phyloP scores from a whole-genome alignment of 2,888 invertebrate species.

The Acleris emargana region DNA sequence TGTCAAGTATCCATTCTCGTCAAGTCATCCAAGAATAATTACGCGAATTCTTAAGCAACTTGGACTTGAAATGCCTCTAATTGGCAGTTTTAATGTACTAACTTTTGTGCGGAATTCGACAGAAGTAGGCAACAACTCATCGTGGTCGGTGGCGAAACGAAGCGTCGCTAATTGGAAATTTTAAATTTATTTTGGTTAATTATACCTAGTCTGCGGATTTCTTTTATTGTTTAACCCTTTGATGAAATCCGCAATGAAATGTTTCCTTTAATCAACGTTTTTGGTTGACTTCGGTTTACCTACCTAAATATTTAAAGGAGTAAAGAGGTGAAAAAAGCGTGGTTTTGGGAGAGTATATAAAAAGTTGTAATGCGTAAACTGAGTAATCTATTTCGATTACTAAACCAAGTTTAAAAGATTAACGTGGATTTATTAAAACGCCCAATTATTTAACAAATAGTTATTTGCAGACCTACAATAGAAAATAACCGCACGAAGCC shows the following conservation, averaged over 20 bases:
- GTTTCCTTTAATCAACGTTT: not conserved
- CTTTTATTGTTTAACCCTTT: constrained; percentile 64
- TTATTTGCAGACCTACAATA: too few relatives aligned
- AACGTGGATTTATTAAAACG: too few relatives aligned
- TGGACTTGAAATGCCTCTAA: constrained; percentile 80
- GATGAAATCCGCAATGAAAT: constrained; percentile 45
- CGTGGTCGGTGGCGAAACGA: constrained; percentile 75
- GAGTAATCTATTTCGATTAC: too few relatives aligned
- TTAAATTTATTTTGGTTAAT: constrained; percentile 73
- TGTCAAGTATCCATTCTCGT: constrained; percentile 62
- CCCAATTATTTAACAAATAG: too few relatives aligned
- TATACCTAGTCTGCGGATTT: constrained; percentile 64
- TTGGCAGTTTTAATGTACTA: constrained; percentile 83
- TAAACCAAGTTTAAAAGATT: too few relatives aligned
- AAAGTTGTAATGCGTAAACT: too few relatives aligned
- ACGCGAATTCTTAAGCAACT: constrained; percentile 80
- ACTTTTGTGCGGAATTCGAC: constrained; percentile 79
- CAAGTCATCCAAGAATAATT: constrained; percentile 78
- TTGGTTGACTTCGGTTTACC: not conserved
- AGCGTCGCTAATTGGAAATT: constrained; percentile 75
- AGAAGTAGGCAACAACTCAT: constrained; percentile 78
- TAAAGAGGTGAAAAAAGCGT: too few relatives aligned
- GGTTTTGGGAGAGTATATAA: too few relatives aligned
- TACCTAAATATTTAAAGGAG: not conserved
- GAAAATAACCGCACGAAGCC: too few relatives aligned